Evolutionary conservation across 2,888 invertebrate genomes (phyloP), one percentile per base, ranked within the genome.

Genomic region (Nomada hirtipes): DNA sequence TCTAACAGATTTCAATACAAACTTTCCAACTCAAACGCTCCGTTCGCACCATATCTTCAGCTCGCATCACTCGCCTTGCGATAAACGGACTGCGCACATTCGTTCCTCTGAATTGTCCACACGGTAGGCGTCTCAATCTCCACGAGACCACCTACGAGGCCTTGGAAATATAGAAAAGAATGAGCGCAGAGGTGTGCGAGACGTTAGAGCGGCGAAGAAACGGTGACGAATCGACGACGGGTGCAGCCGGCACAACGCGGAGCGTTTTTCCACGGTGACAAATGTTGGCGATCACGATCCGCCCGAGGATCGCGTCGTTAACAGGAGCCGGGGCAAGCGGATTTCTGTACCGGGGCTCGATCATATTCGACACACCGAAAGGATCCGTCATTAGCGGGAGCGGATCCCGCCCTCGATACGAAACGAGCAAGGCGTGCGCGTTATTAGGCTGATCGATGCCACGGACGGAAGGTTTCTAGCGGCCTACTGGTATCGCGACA

Each of bases 241-340:
- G 71, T 80, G 84, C 71, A 82, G 80, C 83, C 81, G 86, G 87
- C 87, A 87, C 15, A 47, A 15, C 11, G 47, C 2, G 0, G 47
- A 1, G 86, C 82, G 89, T 90, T 90, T 91, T 88, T 89, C 87
- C 84, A 86, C 50, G 67, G 86, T 91, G 91, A 91, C 89, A 90
- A 91, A 91, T 87, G 87, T 83, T 76, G 76, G 80, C 86, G 86
- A 91, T 90, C 89, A 86, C 85, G 52, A 52, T 63, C 63, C 65
- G 65, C 42, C 53, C 69, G 71, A 61, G 63, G 65, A 85, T 79
- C 85, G 79, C 65, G 59, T 80, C 80, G 72, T 80, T 80, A 76
- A 71, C 23, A 29, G 47, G 36, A 20, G 42, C 20, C 26, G 26
- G 23, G 23, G 1, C 23, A 13, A 20, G 20, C 42, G 53, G 53